These are phyloP conservation scores for Climacteris rufus DNA, from an alignment of 2,113 vertebrate genomes.

Conservation along the genomic window DNA sequence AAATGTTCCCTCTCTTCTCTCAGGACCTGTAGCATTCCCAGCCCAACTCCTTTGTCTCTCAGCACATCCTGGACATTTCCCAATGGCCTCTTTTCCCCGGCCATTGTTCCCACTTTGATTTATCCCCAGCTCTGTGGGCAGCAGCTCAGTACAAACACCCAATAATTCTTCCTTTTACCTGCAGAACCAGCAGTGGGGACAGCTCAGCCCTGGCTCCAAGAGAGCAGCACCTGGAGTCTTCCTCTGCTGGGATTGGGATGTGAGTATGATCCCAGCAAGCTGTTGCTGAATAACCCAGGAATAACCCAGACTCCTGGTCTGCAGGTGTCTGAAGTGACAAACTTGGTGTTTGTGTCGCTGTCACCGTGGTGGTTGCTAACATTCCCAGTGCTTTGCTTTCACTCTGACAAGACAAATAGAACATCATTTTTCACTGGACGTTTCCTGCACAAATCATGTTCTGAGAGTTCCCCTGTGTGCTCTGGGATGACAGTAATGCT, in stretches of 20 bases:
- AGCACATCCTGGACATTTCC: background rate
- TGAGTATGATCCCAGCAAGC: background rate
- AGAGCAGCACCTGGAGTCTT: background rate
- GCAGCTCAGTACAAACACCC: background rate
- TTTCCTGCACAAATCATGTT: background rate
- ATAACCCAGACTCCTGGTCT: background rate
- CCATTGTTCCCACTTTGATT: background rate
- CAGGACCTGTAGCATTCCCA: background rate
- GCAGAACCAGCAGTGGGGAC: background rate
- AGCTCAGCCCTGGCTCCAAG: background rate
- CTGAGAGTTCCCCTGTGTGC: background rate
- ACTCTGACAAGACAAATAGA: background rate
- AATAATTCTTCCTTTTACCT: background rate
- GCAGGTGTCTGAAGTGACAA: background rate
- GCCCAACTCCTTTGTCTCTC: background rate
- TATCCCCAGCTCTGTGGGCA: background rate
- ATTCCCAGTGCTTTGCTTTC: background rate
- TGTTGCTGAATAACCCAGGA: no score
- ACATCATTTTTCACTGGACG: background rate
- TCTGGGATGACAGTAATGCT: background rate
- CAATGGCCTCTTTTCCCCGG: background rate
- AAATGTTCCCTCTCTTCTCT: background rate
- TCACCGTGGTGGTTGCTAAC: background rate
- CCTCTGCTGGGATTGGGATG: accelerated
- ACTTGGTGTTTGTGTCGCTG: background rate